Conservation (phyloP, 2,888 invertebrate species). For the Agelastica alni region DNA sequence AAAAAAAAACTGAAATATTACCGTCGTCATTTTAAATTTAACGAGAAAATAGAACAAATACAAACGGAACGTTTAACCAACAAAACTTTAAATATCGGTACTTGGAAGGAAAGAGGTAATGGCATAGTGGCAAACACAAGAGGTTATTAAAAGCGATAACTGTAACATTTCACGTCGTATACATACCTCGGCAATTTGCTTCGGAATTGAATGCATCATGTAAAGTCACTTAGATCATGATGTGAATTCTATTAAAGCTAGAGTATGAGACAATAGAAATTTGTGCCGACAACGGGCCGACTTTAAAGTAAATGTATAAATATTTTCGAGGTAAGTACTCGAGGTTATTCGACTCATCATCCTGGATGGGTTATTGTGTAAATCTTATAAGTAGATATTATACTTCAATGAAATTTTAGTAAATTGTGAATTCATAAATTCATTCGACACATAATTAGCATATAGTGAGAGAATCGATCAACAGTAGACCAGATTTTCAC, state of each 20-base stretch:
- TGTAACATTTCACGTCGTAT: neutral
- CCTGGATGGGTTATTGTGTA: too few relatives aligned
- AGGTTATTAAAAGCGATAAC: neutral
- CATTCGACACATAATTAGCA: too few relatives aligned
- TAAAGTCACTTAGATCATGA: conserved; percentile 19
- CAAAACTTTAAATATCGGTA: neutral
- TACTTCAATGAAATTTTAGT: too few relatives aligned
- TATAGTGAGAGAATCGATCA: too few relatives aligned
- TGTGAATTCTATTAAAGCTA: conserved; percentile 14
- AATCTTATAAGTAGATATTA: too few relatives aligned
- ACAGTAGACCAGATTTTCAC: too few relatives aligned
- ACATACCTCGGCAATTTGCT: neutral
- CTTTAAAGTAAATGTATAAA: neutral
- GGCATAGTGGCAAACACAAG: neutral
- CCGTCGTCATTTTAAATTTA: neutral
- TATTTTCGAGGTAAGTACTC: too few relatives aligned
- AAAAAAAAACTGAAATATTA: too few relatives aligned
- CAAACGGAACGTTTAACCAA: neutral
- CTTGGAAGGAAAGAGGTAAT: neutral
- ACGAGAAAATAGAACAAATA: neutral
- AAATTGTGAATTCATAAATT: too few relatives aligned
- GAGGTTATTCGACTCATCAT: too few relatives aligned
- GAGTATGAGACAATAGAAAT: conserved; percentile 10
- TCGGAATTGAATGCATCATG: conserved; percentile 7
- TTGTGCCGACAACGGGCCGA: conserved; percentile 1